phyloP scores from a whole-genome alignment of 2,888 invertebrate species.

The Ennomos erosarius region DNA sequence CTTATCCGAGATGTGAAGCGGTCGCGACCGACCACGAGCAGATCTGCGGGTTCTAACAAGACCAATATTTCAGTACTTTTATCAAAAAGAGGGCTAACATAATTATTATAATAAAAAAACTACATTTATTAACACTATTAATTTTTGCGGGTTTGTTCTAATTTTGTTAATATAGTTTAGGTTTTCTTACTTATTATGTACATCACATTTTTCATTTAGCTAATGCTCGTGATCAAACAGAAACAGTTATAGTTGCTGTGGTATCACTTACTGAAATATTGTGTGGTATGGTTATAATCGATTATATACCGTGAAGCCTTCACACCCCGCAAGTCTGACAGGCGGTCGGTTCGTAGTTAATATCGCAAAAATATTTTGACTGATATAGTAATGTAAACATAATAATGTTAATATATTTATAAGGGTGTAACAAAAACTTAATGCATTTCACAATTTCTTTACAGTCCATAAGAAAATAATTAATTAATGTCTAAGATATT shows the following conservation, averaged over 20 bases:
- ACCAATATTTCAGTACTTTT: neutral
- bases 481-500: constrained; percentile 75
- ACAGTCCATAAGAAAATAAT: constrained; percentile 80
- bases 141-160: too few species aligned
- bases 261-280: neutral
- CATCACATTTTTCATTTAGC: too few species aligned
- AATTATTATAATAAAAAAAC: neutral
- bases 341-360: constrained; percentile 63
- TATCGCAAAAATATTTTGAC: constrained; percentile 81
- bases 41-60: neutral
- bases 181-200: too few species aligned
- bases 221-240: too few species aligned
- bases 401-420: constrained; percentile 82
- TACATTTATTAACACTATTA: too few species aligned
- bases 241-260: too few species aligned
- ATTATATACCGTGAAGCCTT: neutral
- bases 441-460: constrained; percentile 84
- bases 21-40: constrained; percentile 42
- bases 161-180: too few species aligned
- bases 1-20: constrained; percentile 42
- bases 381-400: constrained; percentile 79
- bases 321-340: constrained; percentile 22
- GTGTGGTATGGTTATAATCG: neutral
- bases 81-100: neutral
- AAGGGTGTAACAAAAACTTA: constrained; percentile 81